phyloP scores from a whole-genome alignment of 2,113 vertebrate species.

The Catharus fuscescens region DNA sequence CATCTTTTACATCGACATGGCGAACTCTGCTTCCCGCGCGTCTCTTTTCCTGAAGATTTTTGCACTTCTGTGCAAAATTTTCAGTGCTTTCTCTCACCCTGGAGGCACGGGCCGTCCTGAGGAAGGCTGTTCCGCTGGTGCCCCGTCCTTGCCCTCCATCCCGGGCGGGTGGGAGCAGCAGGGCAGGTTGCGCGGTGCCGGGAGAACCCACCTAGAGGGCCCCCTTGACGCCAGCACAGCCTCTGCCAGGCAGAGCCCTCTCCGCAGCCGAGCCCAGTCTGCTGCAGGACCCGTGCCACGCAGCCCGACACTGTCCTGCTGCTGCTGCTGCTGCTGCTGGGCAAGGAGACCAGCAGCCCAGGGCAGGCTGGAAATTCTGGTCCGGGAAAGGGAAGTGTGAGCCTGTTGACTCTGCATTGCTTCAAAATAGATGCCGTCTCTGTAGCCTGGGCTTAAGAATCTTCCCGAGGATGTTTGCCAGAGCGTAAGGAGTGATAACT shows the following conservation, averaged over 20 bases:
- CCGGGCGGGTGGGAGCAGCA: neutral
- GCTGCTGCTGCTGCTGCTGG: neutral
- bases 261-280: slow-evolving; percentile 75
- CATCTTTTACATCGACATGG: neutral
- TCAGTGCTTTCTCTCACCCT: neutral
- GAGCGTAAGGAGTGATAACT: slow-evolving; percentile 70
- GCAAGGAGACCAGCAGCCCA: slow-evolving; percentile 11
- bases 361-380: slow-evolving; percentile 45
- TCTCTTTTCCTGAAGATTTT: neutral
- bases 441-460: slow-evolving; percentile 46
- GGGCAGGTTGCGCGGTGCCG: slow-evolving; percentile 40
- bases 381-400: neutral
- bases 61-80: neutral
- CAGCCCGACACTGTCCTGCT: slow-evolving; percentile 65
- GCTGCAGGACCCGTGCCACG: slow-evolving; percentile 76
- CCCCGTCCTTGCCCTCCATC: neutral
- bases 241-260: slow-evolving; percentile 68
- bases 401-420: slow-evolving; percentile 69
- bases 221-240: slow-evolving; percentile 78
- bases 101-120: neutral
- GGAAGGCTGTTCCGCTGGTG: neutral
- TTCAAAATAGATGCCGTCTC: slow-evolving; percentile 55
- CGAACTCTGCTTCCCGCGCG: neutral
- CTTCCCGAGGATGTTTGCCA: slow-evolving; percentile 64
- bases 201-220: slow-evolving; percentile 83